phyloP scores from a whole-genome alignment of 2,113 vertebrate species.

The Dicerorhinus sumatrensis region DNA sequence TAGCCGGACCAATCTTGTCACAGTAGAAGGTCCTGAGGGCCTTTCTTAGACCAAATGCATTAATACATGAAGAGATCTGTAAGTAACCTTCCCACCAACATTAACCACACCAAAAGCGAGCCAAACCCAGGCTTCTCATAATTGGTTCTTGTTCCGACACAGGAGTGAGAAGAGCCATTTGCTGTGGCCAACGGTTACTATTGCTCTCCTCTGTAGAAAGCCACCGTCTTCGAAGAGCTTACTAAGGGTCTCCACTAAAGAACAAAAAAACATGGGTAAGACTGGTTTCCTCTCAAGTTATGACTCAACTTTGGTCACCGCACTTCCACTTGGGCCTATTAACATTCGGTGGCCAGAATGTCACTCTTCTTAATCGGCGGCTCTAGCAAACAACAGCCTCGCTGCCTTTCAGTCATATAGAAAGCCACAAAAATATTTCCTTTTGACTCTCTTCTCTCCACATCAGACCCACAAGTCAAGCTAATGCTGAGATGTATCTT shows the following conservation, averaged over 20 bases:
- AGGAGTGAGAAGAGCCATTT: slow-evolving; percentile 62
- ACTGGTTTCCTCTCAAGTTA: slow-evolving; percentile 74
- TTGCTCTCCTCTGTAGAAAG: slow-evolving; percentile 65
- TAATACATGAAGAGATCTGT: slow-evolving; percentile 42
- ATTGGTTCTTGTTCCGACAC: slow-evolving; percentile 70
- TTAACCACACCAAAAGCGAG: slow-evolving; percentile 78
- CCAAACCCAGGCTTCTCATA: slow-evolving; percentile 77
- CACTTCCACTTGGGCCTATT: slow-evolving; percentile 80
- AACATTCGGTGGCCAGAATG: slow-evolving; percentile 76
- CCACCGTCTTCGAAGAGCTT: slow-evolving; percentile 78
- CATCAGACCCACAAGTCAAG: slow-evolving; percentile 79
- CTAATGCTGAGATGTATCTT: slow-evolving; percentile 69
- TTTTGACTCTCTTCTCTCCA: slow-evolving; percentile 79
- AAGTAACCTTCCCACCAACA: slow-evolving; percentile 72
- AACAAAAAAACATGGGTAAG: slow-evolving; percentile 77
- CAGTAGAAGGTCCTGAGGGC: background rate
- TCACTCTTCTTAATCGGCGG: slow-evolving; percentile 78
- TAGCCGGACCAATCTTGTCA: background rate
- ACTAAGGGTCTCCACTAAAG: slow-evolving; percentile 78
- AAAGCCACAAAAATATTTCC: slow-evolving; percentile 83
- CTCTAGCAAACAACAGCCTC: slow-evolving; percentile 76
- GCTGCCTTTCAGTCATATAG: slow-evolving; percentile 81
- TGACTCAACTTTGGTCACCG: slow-evolving; percentile 82
- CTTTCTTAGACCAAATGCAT: slow-evolving; percentile 27
- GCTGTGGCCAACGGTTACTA: slow-evolving; percentile 73